A percentile compares a stretch with the other conserved stretches of the same genome.
These are phyloP conservation scores for Eupithecia tripunctaria DNA, from an alignment of 2,888 invertebrate species.

Conservation along the genomic window DNA sequence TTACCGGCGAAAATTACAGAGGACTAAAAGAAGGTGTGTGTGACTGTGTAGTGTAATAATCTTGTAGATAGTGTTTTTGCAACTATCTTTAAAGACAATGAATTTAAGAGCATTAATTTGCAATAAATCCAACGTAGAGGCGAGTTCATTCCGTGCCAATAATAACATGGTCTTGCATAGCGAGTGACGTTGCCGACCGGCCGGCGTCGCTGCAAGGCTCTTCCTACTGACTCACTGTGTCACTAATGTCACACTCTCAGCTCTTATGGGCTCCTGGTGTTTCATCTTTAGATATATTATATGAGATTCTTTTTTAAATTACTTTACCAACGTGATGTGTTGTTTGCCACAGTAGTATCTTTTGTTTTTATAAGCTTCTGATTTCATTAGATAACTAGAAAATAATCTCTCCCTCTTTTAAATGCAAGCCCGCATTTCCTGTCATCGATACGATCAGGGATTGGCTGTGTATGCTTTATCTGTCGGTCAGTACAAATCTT, in stretches of 20 bases:
- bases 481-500: not conserved
- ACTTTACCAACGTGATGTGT: not conserved
- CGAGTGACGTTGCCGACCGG: conserved; percentile 40
- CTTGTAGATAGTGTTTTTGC: not conserved
- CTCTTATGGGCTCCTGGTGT: conserved; percentile 24
- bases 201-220: conserved; percentile 54
- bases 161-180: conserved; percentile 33
- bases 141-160: conserved; percentile 26
- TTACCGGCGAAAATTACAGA: not conserved
- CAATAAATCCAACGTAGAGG: conserved; percentile 25
- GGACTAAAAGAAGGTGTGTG: not conserved
- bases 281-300: conserved; percentile 2
- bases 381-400: not conserved
- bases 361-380: not conserved
- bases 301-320: not conserved
- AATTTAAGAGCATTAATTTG: conserved; percentile 19
- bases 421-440: not conserved
- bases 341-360: not conserved
- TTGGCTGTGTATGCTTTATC: not conserved
- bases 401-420: not conserved
- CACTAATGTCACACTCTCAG: conserved; percentile 25
- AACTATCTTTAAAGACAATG: conserved; percentile 14
- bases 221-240: conserved; percentile 48
- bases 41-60: not conserved
- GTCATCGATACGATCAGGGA: not conserved